Evolutionary conservation across 2,888 invertebrate species (phyloP).

Genomic region (Chaetoderma sp.): DNA sequence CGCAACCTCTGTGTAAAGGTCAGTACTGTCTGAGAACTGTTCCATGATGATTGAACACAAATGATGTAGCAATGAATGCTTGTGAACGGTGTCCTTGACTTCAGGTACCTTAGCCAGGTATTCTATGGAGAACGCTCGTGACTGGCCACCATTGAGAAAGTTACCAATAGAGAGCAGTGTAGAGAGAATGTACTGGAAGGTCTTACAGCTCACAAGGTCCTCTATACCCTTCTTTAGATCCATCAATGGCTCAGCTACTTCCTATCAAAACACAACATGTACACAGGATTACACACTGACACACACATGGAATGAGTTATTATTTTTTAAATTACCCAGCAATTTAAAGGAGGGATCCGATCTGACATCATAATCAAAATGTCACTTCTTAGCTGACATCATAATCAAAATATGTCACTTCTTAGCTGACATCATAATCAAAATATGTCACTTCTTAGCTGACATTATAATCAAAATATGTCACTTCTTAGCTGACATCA

Average conservation of each 20-base stretch:
- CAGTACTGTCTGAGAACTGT: constrained; percentile 93
- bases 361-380: too few species aligned
- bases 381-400: too few species aligned
- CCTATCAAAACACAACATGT: constrained; percentile 73
- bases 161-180: constrained; percentile 95
- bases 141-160: constrained; percentile 90
- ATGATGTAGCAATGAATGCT: constrained; percentile 97
- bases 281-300: background rate
- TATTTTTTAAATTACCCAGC: too few species aligned
- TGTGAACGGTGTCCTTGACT: constrained; percentile 99
- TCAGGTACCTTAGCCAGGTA: constrained; percentile 95
- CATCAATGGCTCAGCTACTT: constrained; percentile 98
- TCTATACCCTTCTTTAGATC: constrained; percentile 97
- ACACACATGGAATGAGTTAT: background rate
- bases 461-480: too few species aligned
- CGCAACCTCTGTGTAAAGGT: constrained; percentile 89
- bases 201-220: constrained; percentile 88
- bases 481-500: too few species aligned
- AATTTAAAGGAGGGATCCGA: background rate
- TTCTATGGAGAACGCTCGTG: constrained; percentile 97
- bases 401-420: too few species aligned
- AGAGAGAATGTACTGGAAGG: constrained; percentile 94
- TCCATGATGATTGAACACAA: constrained; percentile 98
- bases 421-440: too few species aligned
- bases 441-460: too few species aligned